These are phyloP conservation scores for Ailurus styani DNA, from an alignment of 2,113 vertebrate genomes.

Conservation along the genomic window DNA sequence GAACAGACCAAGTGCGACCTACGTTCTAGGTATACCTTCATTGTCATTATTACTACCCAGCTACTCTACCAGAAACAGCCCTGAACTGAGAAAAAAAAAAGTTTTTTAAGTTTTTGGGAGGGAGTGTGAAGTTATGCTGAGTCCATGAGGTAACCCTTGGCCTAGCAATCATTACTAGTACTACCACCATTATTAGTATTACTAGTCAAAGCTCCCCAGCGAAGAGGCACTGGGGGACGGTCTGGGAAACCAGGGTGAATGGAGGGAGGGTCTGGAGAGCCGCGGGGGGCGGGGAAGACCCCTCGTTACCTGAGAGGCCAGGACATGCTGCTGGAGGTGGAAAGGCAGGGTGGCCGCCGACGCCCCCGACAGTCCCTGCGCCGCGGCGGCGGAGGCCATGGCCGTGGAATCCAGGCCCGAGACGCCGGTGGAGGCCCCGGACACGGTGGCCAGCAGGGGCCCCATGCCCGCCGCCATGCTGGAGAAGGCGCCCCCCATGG, in stretches of 20 bases:
- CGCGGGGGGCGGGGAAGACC: background rate
- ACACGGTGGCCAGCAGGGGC: slow-evolving; percentile 93
- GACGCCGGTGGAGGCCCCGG: slow-evolving; percentile 86
- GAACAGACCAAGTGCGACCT: rapidly evolving
- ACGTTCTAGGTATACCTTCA: background rate
- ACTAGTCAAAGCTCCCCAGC: background rate
- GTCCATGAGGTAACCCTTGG: background rate
- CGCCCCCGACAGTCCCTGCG: slow-evolving; percentile 89
- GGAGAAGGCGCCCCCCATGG: slow-evolving; percentile 95
- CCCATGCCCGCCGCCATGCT: slow-evolving; percentile 95
- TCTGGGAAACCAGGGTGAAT: background rate
- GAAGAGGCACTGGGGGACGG: background rate
- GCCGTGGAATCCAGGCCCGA: slow-evolving; percentile 89
- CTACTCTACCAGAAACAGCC: background rate
- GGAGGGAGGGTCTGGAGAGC: background rate
- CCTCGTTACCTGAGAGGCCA: slow-evolving; percentile 94
- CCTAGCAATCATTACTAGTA: background rate
- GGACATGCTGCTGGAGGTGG: slow-evolving; percentile 96
- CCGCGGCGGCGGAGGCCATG: slow-evolving; percentile 90
- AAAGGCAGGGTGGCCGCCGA: slow-evolving; percentile 90
- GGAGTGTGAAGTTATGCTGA: background rate
- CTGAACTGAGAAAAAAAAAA: background rate
- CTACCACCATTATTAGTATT: too few species aligned
- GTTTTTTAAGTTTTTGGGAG: background rate
- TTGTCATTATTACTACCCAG: too few species aligned